Percentiles rank a stretch among this genome's conserved stretches.
Evolutionary conservation across 2,888 invertebrate species (phyloP).

Genomic region (Drosophila paramelanica): DNA sequence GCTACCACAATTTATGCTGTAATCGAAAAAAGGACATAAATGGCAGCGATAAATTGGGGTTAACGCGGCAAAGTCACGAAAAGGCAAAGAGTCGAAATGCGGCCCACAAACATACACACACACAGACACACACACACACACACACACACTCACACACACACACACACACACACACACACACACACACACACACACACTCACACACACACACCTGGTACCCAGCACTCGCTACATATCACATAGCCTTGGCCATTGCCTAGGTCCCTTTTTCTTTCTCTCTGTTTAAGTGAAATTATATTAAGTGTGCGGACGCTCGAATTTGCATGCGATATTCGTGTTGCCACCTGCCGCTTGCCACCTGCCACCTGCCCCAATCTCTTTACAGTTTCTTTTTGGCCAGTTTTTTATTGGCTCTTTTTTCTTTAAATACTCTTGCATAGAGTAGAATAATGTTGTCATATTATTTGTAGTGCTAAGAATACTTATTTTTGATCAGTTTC

Average conservation of each 20-base stretch:
- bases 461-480: too few relatives aligned
- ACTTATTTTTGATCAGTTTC: too few relatives aligned
- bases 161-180: slow-evolving; percentile 5
- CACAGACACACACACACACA: slow-evolving; percentile 3
- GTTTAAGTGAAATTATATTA: slow-evolving; percentile 80
- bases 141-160: background rate
- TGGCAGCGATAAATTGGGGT: slow-evolving; percentile 81
- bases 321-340: slow-evolving; percentile 74
- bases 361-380: slow-evolving; percentile 28
- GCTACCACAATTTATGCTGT: slow-evolving; percentile 77
- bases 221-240: background rate
- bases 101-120: slow-evolving; percentile 18
- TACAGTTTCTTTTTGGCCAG: slow-evolving; percentile 11
- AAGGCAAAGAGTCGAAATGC: slow-evolving; percentile 59
- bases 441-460: background rate
- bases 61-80: slow-evolving; percentile 80
- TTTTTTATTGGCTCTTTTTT: slow-evolving; percentile 2
- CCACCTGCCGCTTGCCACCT: slow-evolving; percentile 22
- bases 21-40: slow-evolving; percentile 79
- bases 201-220: background rate
- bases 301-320: slow-evolving; percentile 76
- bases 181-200: background rate
- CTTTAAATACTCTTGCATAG: background rate
- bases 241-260: background rate
- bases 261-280: slow-evolving; percentile 18